Conservation (phyloP, 2,113 vertebrate species). For the Nasalis larvatus region DNA sequence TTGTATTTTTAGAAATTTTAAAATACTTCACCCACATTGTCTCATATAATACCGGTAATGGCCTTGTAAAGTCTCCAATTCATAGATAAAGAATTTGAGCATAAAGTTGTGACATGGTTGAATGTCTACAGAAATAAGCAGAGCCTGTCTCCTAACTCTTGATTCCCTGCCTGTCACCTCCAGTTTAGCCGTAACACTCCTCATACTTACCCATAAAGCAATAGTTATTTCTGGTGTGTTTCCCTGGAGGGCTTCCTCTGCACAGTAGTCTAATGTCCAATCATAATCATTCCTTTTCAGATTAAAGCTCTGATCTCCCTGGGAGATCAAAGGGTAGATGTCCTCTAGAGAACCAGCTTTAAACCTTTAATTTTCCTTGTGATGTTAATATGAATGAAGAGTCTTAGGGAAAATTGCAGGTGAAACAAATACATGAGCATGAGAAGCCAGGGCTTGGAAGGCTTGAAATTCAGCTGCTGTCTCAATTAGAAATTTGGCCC, state of each 20-base stretch:
- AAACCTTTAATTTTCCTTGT: not conserved
- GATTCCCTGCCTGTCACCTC: not conserved
- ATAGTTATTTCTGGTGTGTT: not conserved
- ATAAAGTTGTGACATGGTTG: not conserved
- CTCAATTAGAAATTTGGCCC: not conserved
- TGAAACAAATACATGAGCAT: not conserved
- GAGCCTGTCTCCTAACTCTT: not conserved
- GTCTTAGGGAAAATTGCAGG: not conserved
- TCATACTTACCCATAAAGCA: not conserved
- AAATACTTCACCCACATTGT: not conserved
- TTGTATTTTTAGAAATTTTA: not conserved
- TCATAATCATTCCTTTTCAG: not conserved
- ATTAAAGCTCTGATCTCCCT: not conserved
- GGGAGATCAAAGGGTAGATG: not conserved
- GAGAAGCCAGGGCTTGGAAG: not conserved
- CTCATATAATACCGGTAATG: not conserved
- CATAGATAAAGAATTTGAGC: not conserved
- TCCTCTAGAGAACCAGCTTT: not conserved
- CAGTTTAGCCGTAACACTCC: not conserved
- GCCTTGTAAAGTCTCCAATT: not conserved
- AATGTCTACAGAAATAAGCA: not conserved
- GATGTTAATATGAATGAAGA: not conserved
- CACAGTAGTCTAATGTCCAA: not conserved
- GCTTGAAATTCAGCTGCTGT: not conserved
- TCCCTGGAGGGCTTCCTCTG: not conserved